phyloP scores from a whole-genome alignment of 2,113 vertebrate species.

The Pelodiscus sinensis region DNA sequence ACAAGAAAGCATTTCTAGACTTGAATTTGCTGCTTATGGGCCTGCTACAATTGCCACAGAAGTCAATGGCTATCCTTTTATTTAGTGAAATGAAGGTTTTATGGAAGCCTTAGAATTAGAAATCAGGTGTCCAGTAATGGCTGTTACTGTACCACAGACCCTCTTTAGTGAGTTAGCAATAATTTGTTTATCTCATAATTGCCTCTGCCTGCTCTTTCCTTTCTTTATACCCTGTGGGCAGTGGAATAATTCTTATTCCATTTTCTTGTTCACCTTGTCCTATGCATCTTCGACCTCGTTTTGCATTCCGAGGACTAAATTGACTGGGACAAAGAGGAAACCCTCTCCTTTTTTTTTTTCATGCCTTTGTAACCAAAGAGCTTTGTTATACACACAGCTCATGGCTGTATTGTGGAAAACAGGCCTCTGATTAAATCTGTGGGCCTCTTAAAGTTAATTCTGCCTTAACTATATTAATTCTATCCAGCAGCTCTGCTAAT shows the following conservation, averaged over 20 bases:
- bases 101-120: background rate
- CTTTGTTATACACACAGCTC: background rate
- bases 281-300: background rate
- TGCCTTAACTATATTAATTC: background rate
- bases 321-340: background rate
- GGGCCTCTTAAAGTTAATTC: background rate
- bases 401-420: background rate
- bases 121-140: background rate
- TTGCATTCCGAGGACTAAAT: background rate
- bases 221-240: background rate
- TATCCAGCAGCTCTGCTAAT: rapidly evolving
- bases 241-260: background rate
- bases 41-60: background rate
- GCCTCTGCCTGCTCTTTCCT: background rate
- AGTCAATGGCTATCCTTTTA: background rate
- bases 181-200: background rate
- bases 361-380: background rate
- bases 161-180: background rate
- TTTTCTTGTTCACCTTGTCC: background rate
- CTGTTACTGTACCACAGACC: background rate
- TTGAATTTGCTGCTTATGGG: background rate
- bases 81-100: background rate
- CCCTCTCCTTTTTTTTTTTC: background rate
- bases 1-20: background rate
- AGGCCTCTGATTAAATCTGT: background rate